A percentile compares a stretch with the other conserved stretches of the same genome.
Evolutionary conservation across 2,797 vertebrate genomes (phyloP).

Genomic region (Schizopygopsis pylzovi): DNA sequence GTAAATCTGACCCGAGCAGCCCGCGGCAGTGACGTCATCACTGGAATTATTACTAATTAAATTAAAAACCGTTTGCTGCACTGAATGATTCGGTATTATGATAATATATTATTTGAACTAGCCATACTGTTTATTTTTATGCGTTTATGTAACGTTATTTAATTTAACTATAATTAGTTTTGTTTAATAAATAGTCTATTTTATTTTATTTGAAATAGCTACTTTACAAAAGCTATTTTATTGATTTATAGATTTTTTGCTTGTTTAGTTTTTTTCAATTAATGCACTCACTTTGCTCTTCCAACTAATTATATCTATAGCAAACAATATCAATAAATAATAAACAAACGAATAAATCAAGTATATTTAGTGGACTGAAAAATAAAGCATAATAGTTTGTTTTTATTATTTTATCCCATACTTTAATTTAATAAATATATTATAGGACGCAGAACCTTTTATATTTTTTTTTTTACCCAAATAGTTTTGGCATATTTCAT

Average conservation of each 20-base stretch:
- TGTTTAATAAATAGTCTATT: not conserved
- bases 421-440: not conserved
- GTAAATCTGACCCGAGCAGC: not conserved
- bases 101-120: not conserved
- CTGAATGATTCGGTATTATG: not conserved
- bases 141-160: not conserved
- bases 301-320: not conserved
- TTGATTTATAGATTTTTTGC: not conserved
- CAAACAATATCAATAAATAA: not conserved
- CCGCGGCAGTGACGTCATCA: no score
- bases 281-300: not conserved
- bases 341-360: not conserved
- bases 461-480: no score
- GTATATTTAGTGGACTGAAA: no score
- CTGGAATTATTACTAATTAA: no score
- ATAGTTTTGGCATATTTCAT: no score
- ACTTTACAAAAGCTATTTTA: not conserved
- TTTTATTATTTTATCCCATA: not conserved
- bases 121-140: not conserved
- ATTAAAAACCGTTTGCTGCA: not conserved
- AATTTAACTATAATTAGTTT: not conserved
- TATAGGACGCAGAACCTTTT: not conserved
- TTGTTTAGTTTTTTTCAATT: not conserved
- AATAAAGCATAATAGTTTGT: not conserved
- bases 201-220: not conserved